Conservation (phyloP, 2,797 vertebrate species). For the Trachurus trachurus region DNA sequence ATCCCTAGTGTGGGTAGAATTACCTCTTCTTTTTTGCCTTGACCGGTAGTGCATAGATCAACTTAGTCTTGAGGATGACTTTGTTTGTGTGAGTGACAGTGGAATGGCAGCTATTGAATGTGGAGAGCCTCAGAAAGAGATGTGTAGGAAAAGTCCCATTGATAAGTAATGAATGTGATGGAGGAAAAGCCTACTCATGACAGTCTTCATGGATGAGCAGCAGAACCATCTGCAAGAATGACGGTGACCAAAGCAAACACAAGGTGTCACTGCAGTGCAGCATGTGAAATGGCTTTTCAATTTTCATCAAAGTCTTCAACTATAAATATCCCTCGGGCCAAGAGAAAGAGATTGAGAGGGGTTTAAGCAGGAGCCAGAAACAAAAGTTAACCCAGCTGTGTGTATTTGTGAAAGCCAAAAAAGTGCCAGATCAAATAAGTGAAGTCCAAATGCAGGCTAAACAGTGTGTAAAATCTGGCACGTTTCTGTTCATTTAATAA, state of each 20-base stretch:
- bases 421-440: constrained; percentile 57
- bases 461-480: constrained; percentile 24
- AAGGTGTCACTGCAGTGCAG: constrained; percentile 68
- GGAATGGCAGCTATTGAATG: constrained; percentile 30
- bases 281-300: not conserved
- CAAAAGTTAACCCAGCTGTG: constrained; percentile 61
- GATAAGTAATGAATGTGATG: constrained; percentile 28
- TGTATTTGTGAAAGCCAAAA: constrained; percentile 57
- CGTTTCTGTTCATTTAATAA: constrained; percentile 17
- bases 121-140: constrained; percentile 20
- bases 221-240: not conserved
- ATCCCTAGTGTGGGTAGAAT: constrained; percentile 49
- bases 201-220: not conserved
- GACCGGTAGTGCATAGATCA: constrained; percentile 50
- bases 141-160: not conserved
- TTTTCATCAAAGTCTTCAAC: not conserved
- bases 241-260: constrained; percentile 40
- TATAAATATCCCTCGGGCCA: constrained; percentile 33
- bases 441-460: constrained; percentile 18
- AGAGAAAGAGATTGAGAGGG: constrained; percentile 18
- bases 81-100: constrained; percentile 58
- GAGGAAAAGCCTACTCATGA: constrained; percentile 11
- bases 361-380: constrained; percentile 36
- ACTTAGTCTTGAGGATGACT: constrained; percentile 58
- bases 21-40: constrained; percentile 51